Percentiles rank a stretch among this genome's conserved stretches.
These are phyloP conservation scores for Paratrypauchen microcephalus DNA, from an alignment of 2,797 vertebrate species.

Conservation along the genomic window DNA sequence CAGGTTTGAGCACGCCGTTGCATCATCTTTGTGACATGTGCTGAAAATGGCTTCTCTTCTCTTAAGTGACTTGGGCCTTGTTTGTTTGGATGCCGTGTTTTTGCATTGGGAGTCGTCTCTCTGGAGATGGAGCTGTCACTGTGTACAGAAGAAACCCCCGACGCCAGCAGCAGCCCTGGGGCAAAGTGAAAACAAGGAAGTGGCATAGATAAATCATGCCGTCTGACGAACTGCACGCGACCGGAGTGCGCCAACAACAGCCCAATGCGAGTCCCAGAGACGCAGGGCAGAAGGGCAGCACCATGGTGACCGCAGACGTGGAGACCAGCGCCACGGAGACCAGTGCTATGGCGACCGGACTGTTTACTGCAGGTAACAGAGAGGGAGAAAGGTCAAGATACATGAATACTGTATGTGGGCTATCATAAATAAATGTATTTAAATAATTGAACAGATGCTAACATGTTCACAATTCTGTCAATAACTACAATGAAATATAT, in stretches of 20 bases:
- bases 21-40: conserved; percentile 67
- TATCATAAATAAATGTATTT: not conserved
- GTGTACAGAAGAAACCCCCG: conserved; percentile 74
- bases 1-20: conserved; percentile 54
- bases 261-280: conserved; percentile 56
- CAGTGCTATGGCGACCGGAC: not conserved
- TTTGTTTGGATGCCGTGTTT: conserved; percentile 82
- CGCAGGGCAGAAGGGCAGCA: conserved; percentile 45
- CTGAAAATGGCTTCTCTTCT: conserved; percentile 72
- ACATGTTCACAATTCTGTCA: too few species aligned
- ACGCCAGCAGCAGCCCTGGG: conserved; percentile 80
- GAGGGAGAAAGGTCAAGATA: not conserved
- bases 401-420: not conserved
- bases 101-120: conserved; percentile 76
- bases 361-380: not conserved
- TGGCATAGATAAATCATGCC: conserved; percentile 82
- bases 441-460: too few species aligned
- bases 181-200: conserved; percentile 84
- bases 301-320: not conserved
- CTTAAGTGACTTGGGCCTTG: conserved; percentile 76
- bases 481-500: too few species aligned
- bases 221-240: conserved; percentile 78
- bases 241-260: conserved; percentile 67
- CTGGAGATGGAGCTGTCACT: conserved; percentile 82
- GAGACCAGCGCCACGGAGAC: not conserved